Conservation (phyloP, 1,140 invertebrate genomes). For the Eufriesea mexicana region DNA sequence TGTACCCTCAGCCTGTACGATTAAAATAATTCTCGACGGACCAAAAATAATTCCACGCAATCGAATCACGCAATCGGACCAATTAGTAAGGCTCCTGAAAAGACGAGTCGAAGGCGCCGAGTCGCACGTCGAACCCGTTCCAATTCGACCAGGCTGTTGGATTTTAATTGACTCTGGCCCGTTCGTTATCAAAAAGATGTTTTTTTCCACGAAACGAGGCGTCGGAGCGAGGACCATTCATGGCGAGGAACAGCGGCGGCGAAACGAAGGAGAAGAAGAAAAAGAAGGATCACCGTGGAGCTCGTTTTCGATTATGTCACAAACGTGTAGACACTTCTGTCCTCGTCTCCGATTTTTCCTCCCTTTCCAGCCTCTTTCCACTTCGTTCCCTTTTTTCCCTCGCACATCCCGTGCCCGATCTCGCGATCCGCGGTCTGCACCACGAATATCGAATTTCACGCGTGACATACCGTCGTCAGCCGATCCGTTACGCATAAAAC, state of each 20-base stretch:
- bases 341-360: background rate
- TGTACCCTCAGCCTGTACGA: too few species aligned
- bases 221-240: background rate
- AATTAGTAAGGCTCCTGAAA: background rate
- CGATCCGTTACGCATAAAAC: constrained; percentile 24
- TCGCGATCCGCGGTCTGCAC: background rate
- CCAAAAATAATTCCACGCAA: background rate
- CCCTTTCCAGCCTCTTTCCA: background rate
- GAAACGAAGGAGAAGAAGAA: background rate
- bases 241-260: background rate
- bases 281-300: constrained; percentile 14
- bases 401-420: background rate
- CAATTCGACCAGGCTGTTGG: background rate
- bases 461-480: constrained; percentile 31
- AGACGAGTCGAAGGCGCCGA: background rate
- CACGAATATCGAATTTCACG: constrained; percentile 41
- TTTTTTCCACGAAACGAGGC: constrained; percentile 11
- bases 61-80: background rate
- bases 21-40: too few species aligned
- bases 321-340: constrained; percentile 22
- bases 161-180: background rate
- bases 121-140: background rate
- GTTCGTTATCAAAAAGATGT: background rate
- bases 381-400: background rate
- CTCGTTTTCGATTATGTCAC: constrained; percentile 55